A percentile compares a stretch with the other conserved stretches of the same genome.
These are phyloP conservation scores for Druceiella hillmani DNA, from an alignment of 2,888 invertebrate genomes.

Conservation along the genomic window DNA sequence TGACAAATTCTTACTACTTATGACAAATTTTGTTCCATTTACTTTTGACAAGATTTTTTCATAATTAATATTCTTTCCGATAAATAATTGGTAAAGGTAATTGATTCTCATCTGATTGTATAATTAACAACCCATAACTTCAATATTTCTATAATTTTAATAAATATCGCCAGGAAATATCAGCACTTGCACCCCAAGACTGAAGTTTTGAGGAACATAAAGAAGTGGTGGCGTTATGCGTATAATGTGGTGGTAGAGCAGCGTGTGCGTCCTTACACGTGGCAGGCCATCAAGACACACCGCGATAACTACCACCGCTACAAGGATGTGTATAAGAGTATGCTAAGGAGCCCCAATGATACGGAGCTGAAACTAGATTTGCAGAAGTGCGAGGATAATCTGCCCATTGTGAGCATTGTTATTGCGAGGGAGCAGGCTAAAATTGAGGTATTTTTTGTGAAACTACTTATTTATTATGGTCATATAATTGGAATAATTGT, in stretches of 20 bases:
- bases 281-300: conserved; percentile 63
- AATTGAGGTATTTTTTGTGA: conserved; percentile 52
- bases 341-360: conserved; percentile 64
- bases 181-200: conserved; percentile 58
- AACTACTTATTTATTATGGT: no score
- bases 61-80: no score
- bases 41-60: no score
- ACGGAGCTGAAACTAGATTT: conserved; percentile 68
- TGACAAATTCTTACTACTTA: no score
- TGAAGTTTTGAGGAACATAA: conserved; percentile 51
- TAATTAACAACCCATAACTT: no score
- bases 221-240: conserved; percentile 74
- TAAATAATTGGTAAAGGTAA: no score
- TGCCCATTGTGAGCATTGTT: conserved; percentile 69
- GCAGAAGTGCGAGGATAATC: conserved; percentile 67
- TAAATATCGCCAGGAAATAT: conserved; percentile 48
- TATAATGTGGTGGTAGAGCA: conserved; percentile 66
- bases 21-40: no score
- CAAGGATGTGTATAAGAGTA: conserved; percentile 64
- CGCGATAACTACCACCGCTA: conserved; percentile 65
- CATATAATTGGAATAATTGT: no score
- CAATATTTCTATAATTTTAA: no score
- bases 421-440: conserved; percentile 77
- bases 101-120: no score
- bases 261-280: conserved; percentile 66